Conservation (phyloP, 2,113 vertebrate species). For the Pycnonotus jocosus region DNA sequence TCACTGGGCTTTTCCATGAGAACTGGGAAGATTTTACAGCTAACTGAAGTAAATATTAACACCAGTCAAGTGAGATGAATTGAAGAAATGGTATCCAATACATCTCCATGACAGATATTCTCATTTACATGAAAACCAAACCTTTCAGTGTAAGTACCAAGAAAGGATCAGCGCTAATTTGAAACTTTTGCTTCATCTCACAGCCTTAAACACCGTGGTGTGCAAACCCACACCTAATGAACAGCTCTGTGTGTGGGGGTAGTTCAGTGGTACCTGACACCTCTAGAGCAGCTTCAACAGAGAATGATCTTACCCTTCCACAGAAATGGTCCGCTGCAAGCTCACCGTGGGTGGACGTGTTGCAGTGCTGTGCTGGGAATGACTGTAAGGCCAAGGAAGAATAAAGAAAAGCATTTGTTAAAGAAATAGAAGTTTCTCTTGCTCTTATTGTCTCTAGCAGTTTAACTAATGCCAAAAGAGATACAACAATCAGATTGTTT, state of each 20-base stretch:
- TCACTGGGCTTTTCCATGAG: neutral
- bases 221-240: neutral
- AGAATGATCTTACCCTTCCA: slow-evolving; percentile 77
- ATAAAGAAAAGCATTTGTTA: slow-evolving; percentile 49
- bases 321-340: slow-evolving; percentile 76
- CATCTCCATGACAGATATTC: neutral
- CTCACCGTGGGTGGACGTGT: slow-evolving; percentile 76
- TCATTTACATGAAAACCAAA: neutral
- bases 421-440: neutral
- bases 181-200: neutral
- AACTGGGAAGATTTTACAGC: neutral
- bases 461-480: neutral
- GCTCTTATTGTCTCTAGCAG: neutral
- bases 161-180: neutral
- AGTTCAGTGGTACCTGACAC: neutral
- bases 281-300: slow-evolving; percentile 37
- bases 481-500: neutral
- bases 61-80: neutral
- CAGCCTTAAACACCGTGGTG: neutral
- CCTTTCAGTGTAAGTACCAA: neutral
- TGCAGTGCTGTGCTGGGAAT: slow-evolving; percentile 77
- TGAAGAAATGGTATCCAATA: neutral
- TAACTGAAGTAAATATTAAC: neutral
- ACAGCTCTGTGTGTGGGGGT: neutral
- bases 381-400: slow-evolving; percentile 64